Base-by-base conservation (phyloP, 1,140 invertebrate species). In the Achroia grisella region DNA sequence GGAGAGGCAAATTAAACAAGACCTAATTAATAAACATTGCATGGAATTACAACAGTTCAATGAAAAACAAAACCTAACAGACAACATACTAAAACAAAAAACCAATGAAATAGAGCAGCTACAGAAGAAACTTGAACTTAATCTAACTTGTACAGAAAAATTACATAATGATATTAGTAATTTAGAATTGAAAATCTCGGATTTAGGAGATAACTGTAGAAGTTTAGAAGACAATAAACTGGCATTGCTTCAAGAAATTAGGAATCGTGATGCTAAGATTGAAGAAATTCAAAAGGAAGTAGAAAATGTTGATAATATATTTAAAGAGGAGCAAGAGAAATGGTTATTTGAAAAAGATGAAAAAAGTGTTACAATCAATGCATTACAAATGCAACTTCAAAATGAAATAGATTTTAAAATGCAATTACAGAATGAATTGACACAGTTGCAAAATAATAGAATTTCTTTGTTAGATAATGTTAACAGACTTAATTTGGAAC, bases 341-440 rank as follows among this genome's bases (percentile, higher is more conserved):
- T 32, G 67, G 8, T 44, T 45, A n/a, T 52, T 47, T 35, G 52
- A 59, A 31, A 46, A 75, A 29, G 63, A 79, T 33, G 72, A 76
- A 57, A 65, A 49, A 28, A 55, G 52, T 48, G 65, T 58, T 28
- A 66, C 56, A 23, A 52, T 68, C 1, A 60, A 62, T 42, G 44
- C 66, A 33, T 34, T 76, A 5, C 62, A 76, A 60, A 65, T 43
- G 40, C 65, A 75, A 55, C 34, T 79, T 15, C 62, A 73, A 42
- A 57, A 62, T 50, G 72, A 79, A 49, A 69, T 76, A 17, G 13
- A 69, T 28, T 71, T 53, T 41, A 78, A 75, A 51, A 39, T 64
- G 10, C 41, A 44, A 8, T 48, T 68, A 29, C 61, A 76, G 41
- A 45, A 57, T 12, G 56, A 65, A 43, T 12, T 62, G 1, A 10